Evolutionary conservation across 2,797 vertebrate species (phyloP).

Genomic region (Anguilla obscura): DNA sequence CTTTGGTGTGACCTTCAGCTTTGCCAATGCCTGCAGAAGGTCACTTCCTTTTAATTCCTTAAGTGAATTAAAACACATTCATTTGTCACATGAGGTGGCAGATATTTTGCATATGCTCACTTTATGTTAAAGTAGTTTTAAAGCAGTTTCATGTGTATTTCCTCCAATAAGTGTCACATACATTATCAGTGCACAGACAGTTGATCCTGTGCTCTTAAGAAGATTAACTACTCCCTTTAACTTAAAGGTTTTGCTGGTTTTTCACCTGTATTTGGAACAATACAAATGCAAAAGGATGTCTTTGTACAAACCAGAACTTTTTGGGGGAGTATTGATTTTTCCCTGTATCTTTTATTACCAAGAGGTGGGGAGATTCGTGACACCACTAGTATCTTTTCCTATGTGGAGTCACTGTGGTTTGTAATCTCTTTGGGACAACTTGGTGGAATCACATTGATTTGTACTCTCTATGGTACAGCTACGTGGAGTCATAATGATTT

Average conservation of each 20-base stretch:
- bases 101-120: background rate
- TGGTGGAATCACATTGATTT: background rate
- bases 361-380: too few species aligned
- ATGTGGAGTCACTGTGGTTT: background rate
- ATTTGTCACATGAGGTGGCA: too few species aligned
- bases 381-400: background rate
- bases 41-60: background rate
- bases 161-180: background rate
- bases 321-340: too few species aligned
- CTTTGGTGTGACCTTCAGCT: too few species aligned
- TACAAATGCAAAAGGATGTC: background rate
- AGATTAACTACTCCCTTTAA: background rate
- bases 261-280: background rate
- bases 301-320: too few species aligned
- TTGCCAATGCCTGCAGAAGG: too few species aligned
- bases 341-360: too few species aligned
- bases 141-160: background rate
- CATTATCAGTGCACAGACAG: background rate
- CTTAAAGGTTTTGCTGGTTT: background rate
- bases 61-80: background rate
- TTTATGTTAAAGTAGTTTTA: background rate
- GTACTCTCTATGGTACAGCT: background rate
- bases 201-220: background rate
- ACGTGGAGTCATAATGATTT: background rate
- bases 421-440: background rate